These are phyloP conservation scores for Spea multiplicata DNA, from an alignment of 2,113 vertebrate species.

Conservation along the genomic window DNA sequence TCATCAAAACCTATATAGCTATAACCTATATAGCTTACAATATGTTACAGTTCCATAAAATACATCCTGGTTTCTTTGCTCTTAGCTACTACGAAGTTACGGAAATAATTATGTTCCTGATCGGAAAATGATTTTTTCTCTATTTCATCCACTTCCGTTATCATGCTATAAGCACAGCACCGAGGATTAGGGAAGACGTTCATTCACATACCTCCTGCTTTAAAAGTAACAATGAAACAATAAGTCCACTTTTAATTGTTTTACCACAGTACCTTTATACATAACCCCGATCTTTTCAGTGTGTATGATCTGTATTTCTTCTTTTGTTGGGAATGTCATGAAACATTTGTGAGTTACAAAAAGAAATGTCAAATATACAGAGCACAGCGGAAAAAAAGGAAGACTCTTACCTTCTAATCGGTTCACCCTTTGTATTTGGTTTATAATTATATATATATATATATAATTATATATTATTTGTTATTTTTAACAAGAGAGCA, in stretches of 20 bases:
- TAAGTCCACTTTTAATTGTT: too few relatives aligned
- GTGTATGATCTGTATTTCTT: too few relatives aligned
- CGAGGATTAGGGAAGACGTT: too few relatives aligned
- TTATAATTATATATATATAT: background rate
- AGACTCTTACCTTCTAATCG: background rate
- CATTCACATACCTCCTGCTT: too few relatives aligned
- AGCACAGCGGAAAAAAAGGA: background rate
- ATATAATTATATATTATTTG: background rate
- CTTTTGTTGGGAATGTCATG: background rate
- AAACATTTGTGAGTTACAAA: background rate
- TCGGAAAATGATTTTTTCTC: too few relatives aligned
- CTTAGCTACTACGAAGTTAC: background rate
- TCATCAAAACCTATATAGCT: conserved; percentile 19
- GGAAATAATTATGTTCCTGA: too few relatives aligned
- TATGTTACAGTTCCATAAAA: background rate
- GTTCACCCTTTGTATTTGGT: too few relatives aligned
- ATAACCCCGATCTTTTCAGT: too few relatives aligned
- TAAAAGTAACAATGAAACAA: too few relatives aligned
- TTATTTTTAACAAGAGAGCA: background rate
- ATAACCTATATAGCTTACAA: conserved; percentile 30
- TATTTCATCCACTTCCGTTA: too few relatives aligned
- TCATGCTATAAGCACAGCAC: too few relatives aligned
- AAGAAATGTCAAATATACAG: background rate
- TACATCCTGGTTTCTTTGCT: conserved; percentile 3
- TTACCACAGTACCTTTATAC: too few relatives aligned